Conservation (phyloP, 2,113 vertebrate species). For the Ceuthmochares aereus region DNA sequence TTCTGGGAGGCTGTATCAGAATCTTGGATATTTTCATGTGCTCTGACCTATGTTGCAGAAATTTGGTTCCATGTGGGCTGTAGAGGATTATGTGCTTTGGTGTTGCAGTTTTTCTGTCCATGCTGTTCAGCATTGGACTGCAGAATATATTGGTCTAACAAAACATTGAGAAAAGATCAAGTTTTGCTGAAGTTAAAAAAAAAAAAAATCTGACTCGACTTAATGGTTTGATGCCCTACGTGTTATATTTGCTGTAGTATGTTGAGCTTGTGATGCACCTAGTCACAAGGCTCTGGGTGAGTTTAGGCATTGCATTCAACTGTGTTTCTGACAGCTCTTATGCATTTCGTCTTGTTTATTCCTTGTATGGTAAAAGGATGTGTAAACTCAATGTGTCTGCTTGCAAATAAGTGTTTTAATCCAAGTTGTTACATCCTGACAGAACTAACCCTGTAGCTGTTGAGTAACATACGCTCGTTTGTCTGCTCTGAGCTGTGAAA, state of each 20-base stretch:
- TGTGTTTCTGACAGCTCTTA: neutral
- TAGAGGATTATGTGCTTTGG: neutral
- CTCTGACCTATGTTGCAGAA: neutral
- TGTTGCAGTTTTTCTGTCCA: neutral
- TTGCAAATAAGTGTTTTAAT: neutral
- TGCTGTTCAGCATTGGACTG: neutral
- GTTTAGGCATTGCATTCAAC: neutral
- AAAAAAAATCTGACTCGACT: neutral
- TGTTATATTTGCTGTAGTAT: fast-evolving
- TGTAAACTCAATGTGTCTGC: neutral
- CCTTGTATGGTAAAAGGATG: neutral
- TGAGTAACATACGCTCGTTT: neutral
- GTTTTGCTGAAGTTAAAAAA: neutral
- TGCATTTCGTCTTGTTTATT: neutral
- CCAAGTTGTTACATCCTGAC: fast-evolving
- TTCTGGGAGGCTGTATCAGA: neutral
- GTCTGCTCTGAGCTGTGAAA: neutral
- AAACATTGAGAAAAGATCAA: neutral
- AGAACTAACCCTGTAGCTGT: neutral
- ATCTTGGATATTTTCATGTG: neutral
- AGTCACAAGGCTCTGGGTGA: neutral
- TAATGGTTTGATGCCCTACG: neutral
- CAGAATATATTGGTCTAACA: neutral
- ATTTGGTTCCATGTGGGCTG: neutral
- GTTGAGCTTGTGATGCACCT: neutral